These are phyloP conservation scores for Diarsia rubi DNA, from an alignment of 2,888 invertebrate genomes.

Conservation along the genomic window DNA sequence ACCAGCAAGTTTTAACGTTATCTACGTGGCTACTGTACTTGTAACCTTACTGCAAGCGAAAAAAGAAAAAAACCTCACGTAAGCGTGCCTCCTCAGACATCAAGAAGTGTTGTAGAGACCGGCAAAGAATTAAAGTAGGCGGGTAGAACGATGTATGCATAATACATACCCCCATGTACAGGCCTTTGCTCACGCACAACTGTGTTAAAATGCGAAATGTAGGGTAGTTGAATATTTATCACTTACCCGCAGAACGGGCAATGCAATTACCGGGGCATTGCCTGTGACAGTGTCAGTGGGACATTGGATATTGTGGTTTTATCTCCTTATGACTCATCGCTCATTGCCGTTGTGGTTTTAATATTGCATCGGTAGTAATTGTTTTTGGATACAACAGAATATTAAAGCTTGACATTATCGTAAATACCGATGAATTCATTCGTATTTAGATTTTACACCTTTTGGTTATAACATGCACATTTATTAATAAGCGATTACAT, in stretches of 20 bases:
- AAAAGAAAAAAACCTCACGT: neutral
- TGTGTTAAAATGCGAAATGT: slow-evolving; percentile 49
- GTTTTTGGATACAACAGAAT: neutral
- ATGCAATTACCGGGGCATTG: slow-evolving; percentile 42
- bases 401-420: no score
- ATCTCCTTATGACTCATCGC: slow-evolving; percentile 51
- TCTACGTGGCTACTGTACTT: no score
- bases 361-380: slow-evolving; percentile 34
- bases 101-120: neutral
- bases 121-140: slow-evolving; percentile 12
- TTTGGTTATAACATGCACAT: no score
- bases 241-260: slow-evolving; percentile 40
- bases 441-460: no score
- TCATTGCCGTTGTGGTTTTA: slow-evolving; percentile 50
- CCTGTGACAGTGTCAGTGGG: slow-evolving; percentile 37
- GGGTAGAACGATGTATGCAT: slow-evolving; percentile 29
- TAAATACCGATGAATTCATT: no score
- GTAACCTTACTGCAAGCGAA: neutral
- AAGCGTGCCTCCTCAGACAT: slow-evolving; percentile 2
- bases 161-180: slow-evolving; percentile 29
- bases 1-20: no score
- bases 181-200: slow-evolving; percentile 28
- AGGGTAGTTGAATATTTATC: slow-evolving; percentile 54
- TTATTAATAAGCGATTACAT: no score
- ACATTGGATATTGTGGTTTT: slow-evolving; percentile 52